These are phyloP conservation scores for Sitophilus oryzae DNA, from an alignment of 1,140 invertebrate genomes.

Conservation along the genomic window DNA sequence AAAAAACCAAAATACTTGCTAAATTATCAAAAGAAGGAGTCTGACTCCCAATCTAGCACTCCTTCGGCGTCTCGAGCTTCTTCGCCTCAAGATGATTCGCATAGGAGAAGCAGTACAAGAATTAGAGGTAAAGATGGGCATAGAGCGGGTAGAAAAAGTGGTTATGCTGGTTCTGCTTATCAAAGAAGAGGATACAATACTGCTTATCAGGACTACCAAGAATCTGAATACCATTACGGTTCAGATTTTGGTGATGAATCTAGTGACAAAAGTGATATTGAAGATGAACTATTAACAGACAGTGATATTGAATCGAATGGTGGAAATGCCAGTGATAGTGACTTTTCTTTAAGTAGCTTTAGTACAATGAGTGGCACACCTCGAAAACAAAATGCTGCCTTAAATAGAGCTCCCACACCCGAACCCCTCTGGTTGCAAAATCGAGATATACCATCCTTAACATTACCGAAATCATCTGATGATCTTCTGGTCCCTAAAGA, in stretches of 20 bases:
- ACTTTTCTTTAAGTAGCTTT: constrained; percentile 74
- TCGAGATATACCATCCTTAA: constrained; percentile 67
- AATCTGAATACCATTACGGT: constrained; percentile 85
- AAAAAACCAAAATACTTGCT: constrained; percentile 88
- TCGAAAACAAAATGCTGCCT: constrained; percentile 47
- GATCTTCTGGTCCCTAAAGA: constrained; percentile 79
- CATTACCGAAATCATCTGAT: constrained; percentile 81
- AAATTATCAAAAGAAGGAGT: constrained; percentile 56
- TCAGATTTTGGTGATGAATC: constrained; percentile 83
- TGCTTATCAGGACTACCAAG: constrained; percentile 64
- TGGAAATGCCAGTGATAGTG: constrained; percentile 71
- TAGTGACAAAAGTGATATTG: constrained; percentile 70
- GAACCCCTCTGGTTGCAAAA: constrained; percentile 83
- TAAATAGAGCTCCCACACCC: constrained; percentile 67
- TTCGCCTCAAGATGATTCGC: constrained; percentile 64
- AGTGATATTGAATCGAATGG: constrained; percentile 60
- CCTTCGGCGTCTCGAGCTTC: constrained; percentile 68
- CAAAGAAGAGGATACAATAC: constrained; percentile 66
- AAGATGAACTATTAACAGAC: constrained; percentile 65
- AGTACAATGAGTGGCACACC: constrained; percentile 63
- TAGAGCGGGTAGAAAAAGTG: constrained; percentile 53
- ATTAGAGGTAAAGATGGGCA: constrained; percentile 53
- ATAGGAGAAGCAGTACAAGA: constrained; percentile 56
- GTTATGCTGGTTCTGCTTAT: constrained; percentile 53
- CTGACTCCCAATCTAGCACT: constrained; percentile 66